phyloP scores from a whole-genome alignment of 1,140 invertebrate species.

The Camponotus floridanus region DNA sequence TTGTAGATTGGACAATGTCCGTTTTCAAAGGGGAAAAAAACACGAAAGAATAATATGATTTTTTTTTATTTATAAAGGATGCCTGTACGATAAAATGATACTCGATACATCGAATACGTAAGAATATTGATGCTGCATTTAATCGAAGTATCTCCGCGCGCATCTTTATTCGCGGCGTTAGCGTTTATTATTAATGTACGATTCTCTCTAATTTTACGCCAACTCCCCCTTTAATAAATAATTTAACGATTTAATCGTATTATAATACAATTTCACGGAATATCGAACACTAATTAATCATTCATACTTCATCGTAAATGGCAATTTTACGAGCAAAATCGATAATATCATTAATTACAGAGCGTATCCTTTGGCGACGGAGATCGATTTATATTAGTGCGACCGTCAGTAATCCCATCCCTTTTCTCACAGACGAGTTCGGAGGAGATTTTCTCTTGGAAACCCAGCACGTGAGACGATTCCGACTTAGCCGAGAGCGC shows the following conservation, averaged over 20 bases:
- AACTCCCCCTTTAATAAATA: slow-evolving; percentile 47
- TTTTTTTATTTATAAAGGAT: neutral
- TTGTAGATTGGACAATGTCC: slow-evolving; percentile 17
- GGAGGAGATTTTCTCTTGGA: slow-evolving; percentile 59
- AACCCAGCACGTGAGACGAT: slow-evolving; percentile 70
- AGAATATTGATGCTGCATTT: neutral
- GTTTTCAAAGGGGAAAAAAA: slow-evolving; percentile 12
- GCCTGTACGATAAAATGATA: too few relatives aligned
- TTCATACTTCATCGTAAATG: slow-evolving; percentile 53
- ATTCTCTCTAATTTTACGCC: slow-evolving; percentile 49
- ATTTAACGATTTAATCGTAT: slow-evolving; percentile 61
- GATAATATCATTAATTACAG: slow-evolving; percentile 54
- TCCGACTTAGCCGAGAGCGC: slow-evolving; percentile 50
- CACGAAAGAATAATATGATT: neutral
- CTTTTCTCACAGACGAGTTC: slow-evolving; percentile 18
- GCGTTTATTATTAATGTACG: slow-evolving; percentile 27
- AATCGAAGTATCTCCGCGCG: neutral
- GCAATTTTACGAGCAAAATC: slow-evolving; percentile 49
- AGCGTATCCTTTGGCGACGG: slow-evolving; percentile 27
- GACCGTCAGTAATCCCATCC: slow-evolving; percentile 48
- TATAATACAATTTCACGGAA: slow-evolving; percentile 60
- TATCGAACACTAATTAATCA: slow-evolving; percentile 60
- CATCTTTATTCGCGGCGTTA: neutral
- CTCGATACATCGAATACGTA: neutral
- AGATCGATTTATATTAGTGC: slow-evolving; percentile 57